Percentiles rank a stretch among this genome's conserved stretches.
Evolutionary conservation across 1,140 invertebrate species (phyloP).

Genomic region (Polypedilum pembai): DNA sequence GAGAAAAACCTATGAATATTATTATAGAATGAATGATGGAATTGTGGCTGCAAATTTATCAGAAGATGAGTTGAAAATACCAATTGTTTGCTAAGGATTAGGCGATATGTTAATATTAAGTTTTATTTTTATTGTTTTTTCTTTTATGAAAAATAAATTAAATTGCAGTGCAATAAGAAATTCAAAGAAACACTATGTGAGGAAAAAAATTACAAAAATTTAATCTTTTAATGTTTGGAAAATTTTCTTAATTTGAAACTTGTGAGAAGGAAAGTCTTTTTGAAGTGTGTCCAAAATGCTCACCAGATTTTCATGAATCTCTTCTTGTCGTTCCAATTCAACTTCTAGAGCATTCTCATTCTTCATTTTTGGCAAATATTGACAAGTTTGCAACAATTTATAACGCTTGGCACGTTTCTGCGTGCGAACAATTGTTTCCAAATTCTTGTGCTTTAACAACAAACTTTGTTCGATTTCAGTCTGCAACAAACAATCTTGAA

Average conservation of each 20-base stretch:
- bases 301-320: constrained; percentile 46
- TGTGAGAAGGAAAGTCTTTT: constrained; percentile 51
- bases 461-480: constrained; percentile 39
- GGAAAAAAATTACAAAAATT: background rate
- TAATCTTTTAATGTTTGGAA: constrained; percentile 46
- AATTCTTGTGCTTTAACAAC: constrained; percentile 46
- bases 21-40: background rate
- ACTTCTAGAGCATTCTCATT: constrained; percentile 44
- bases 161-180: background rate
- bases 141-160: background rate
- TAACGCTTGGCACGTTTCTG: constrained; percentile 52
- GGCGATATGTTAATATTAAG: background rate
- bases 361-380: constrained; percentile 46
- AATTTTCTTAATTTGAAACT: constrained; percentile 47
- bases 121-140: too few species aligned
- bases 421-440: constrained; percentile 52
- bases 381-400: constrained; percentile 45
- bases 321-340: constrained; percentile 47
- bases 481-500: constrained; percentile 45
- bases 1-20: background rate
- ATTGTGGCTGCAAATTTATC: background rate
- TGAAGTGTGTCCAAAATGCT: constrained; percentile 48
- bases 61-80: background rate
- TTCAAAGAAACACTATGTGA: background rate
- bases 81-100: background rate